Base-by-base conservation (phyloP, 53 echinoderm and acorn worm species). In the Zoroaster sp. region DNA sequence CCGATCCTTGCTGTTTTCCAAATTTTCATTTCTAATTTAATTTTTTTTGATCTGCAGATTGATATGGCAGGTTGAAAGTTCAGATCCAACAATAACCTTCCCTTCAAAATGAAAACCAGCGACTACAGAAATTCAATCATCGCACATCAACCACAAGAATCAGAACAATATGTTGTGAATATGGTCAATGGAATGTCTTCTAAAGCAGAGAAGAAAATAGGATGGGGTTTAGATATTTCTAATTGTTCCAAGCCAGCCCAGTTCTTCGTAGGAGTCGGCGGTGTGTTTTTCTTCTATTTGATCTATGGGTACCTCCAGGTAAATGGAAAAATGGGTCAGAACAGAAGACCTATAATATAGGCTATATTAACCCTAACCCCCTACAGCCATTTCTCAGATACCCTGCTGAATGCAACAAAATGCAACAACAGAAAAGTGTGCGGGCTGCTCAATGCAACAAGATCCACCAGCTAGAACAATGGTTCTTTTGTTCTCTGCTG, bases 251-350 rank as follows among this genome's bases (percentile, higher is more conserved):
- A 12, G 45, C 28, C 88, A 9, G 10, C 49, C 12, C 91, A 93
- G 78, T 89, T 95, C 39, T 39, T 87, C 30, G 45, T 93, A 17
- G 83, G 93, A 12, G 86, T 93, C n/a, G 63, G 42, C 20, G 95
- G 95, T 8, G 73, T 95, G 6, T 95, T 95, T 55, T 78, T 95
- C 70, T 95, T 95, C 80, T 95, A 95, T 59, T 55, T 95, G 25
- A 83, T 95, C 63, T 93, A 91, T 72, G 95, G 95, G 17, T 95
- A 95, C 36, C 49, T 95, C 53, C 95, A 95, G 91, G 95, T 95
- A 91, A 65, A 40, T n/a, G 15, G 6, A 40, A 44, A 44, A 44
- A 9, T 9, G 12, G 45, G 45, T n/a, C n/a, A n/a, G n/a, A n/a
- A n/a, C n/a, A n/a, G n/a, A n/a, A n/a, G n/a, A n/a, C n/a, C n/a